These are phyloP conservation scores for Didymodactylos carnosus DNA, from an alignment of 2,888 invertebrate species.

Conservation along the genomic window DNA sequence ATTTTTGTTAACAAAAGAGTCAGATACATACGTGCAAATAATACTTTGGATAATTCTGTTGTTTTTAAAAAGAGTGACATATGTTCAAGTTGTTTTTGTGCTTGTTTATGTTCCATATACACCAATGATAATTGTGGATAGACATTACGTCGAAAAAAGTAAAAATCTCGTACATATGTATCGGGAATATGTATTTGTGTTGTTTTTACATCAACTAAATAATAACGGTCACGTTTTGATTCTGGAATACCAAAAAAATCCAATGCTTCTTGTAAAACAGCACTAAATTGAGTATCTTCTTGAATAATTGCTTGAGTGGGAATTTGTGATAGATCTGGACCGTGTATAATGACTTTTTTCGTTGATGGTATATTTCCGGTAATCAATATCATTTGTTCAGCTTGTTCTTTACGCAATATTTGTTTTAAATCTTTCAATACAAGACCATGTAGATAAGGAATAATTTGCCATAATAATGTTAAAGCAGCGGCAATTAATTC, in stretches of 20 bases:
- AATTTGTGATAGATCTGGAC: constrained; percentile 63
- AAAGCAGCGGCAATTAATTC: constrained; percentile 79
- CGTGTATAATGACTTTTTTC: constrained; percentile 92
- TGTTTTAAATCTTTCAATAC: constrained; percentile 99
- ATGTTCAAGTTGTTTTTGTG: constrained; percentile 53
- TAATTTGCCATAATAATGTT: constrained; percentile 87
- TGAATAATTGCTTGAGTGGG: constrained; percentile 95
- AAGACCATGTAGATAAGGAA: constrained; percentile 91
- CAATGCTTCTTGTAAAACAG: constrained; percentile 72
- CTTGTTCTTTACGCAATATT: constrained; percentile 90
- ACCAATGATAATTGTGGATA: constrained; percentile 86
- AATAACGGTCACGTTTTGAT: constrained; percentile 63
- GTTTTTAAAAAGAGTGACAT: constrained; percentile 45
- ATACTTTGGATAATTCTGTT: constrained; percentile 76
- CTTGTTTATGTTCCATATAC: constrained; percentile 73
- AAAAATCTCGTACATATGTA: constrained; percentile 80
- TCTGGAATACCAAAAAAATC: constrained; percentile 94
- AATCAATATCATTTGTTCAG: constrained; percentile 58
- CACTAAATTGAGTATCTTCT: constrained; percentile 74
- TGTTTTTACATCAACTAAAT: constrained; percentile 85
- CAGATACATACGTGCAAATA: constrained; percentile 24
- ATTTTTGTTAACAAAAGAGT: constrained; percentile 56
- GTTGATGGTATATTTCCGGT: constrained; percentile 98
- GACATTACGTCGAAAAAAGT: constrained; percentile 83
- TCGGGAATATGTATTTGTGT: constrained; percentile 81